A percentile compares a stretch with the other conserved stretches of the same genome.
These are phyloP conservation scores for Drosophila paulistorum DNA, from an alignment of 1,140 invertebrate species.

Conservation along the genomic window DNA sequence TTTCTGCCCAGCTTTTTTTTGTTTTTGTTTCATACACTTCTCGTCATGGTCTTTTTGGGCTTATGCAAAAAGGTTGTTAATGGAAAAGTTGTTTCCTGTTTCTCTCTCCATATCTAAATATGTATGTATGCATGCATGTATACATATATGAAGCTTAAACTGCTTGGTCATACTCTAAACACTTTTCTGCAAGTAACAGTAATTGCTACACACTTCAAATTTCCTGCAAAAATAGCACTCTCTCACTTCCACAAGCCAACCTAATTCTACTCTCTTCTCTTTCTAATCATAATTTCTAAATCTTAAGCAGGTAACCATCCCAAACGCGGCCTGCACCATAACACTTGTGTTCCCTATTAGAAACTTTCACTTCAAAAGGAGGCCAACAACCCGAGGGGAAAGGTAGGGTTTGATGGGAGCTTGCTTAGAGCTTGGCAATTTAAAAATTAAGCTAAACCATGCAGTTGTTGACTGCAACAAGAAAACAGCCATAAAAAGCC, in stretches of 20 bases:
- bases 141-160: no score
- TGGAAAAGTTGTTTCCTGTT: conserved; percentile 31
- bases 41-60: conserved; percentile 2
- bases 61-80: conserved; percentile 48
- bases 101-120: no score
- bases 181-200: conserved; percentile 7
- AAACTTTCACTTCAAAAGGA: conserved; percentile 57
- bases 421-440: conserved; percentile 52
- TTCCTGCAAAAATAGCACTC: conserved; percentile 20
- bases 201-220: conserved; percentile 30
- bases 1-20: conserved; percentile 5
- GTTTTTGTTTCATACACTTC: conserved; percentile 20
- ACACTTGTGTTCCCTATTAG: conserved; percentile 48
- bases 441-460: conserved; percentile 63
- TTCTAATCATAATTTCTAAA: conserved; percentile 65
- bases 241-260: background rate
- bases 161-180: background rate
- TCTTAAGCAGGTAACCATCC: conserved; percentile 53
- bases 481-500: conserved; percentile 44
- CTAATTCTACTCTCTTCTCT: background rate
- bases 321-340: background rate
- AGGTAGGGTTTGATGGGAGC: background rate
- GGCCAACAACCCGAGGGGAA: conserved; percentile 54
- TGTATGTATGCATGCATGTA: no score
- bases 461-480: conserved; percentile 36